Conservation (phyloP, 2,113 vertebrate genomes). For the Halichoerus grypus region DNA sequence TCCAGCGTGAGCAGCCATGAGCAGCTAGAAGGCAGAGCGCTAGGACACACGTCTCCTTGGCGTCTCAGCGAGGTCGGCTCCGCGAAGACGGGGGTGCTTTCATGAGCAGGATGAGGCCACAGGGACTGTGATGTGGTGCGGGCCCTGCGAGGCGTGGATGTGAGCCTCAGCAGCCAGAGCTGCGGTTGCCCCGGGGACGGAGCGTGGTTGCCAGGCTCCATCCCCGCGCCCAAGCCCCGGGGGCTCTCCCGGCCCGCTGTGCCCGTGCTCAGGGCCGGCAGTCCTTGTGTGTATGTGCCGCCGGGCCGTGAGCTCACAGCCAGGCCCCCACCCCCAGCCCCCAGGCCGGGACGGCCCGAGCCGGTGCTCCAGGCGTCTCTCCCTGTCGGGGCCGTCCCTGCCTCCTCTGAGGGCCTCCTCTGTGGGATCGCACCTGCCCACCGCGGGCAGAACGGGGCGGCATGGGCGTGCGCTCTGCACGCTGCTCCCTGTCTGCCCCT, state of each 20-base stretch:
- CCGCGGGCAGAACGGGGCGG: accelerated
- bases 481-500: not conserved
- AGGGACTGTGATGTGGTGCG: not conserved
- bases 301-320: not conserved
- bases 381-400: not conserved
- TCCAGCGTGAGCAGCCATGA: not conserved
- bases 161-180: not conserved
- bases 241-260: not conserved
- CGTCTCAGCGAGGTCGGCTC: not conserved
- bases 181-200: not conserved
- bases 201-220: too few relatives aligned
- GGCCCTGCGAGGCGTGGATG: accelerated
- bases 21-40: not conserved
- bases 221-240: not conserved
- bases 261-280: not conserved
- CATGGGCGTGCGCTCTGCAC: accelerated
- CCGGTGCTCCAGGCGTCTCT: not conserved
- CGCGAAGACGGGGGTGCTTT: not conserved
- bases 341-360: not conserved
- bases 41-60: not conserved
- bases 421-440: not conserved
- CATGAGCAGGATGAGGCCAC: not conserved
- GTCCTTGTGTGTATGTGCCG: accelerated
- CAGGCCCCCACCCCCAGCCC: too few relatives aligned
- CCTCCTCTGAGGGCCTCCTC: not conserved